phyloP scores from a whole-genome alignment of 2,888 invertebrate genomes.

The Hoplodrina ambigua region DNA sequence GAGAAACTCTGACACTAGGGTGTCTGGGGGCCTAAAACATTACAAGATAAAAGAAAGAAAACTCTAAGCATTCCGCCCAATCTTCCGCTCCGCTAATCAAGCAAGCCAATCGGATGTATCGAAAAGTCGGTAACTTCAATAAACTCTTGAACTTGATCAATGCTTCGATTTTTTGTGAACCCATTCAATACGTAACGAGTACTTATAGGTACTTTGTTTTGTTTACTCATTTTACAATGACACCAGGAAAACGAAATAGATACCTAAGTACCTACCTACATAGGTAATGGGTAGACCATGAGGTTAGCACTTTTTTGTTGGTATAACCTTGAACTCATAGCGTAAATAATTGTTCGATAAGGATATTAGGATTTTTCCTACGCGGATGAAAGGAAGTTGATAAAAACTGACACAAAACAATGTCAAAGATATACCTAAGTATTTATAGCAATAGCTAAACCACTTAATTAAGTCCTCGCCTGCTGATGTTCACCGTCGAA shows the following conservation, averaged over 20 bases:
- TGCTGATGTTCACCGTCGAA: no score
- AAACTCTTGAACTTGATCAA: slow-evolving; percentile 26
- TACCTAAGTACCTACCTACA: slow-evolving; percentile 11
- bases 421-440: no score
- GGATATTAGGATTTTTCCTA: slow-evolving; percentile 18
- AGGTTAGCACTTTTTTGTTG: slow-evolving; percentile 32
- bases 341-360: slow-evolving; percentile 19
- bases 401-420: background rate
- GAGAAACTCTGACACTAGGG: no score
- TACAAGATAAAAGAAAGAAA: no score
- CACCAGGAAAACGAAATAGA: slow-evolving; percentile 43
- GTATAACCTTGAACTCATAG: slow-evolving; percentile 39
- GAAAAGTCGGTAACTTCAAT: slow-evolving; percentile 33
- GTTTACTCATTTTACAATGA: slow-evolving; percentile 34
- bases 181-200: slow-evolving; percentile 41
- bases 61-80: background rate
- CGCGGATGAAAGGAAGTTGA: background rate
- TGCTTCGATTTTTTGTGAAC: slow-evolving; percentile 30
- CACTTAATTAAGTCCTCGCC: no score
- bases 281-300: slow-evolving; percentile 31
- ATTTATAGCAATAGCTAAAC: no score
- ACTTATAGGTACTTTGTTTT: slow-evolving; percentile 15
- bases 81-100: background rate
- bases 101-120: background rate
- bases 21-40: no score